Base-by-base conservation (phyloP, 2,113 vertebrate species). In the Fukomys damarensis region DNA sequence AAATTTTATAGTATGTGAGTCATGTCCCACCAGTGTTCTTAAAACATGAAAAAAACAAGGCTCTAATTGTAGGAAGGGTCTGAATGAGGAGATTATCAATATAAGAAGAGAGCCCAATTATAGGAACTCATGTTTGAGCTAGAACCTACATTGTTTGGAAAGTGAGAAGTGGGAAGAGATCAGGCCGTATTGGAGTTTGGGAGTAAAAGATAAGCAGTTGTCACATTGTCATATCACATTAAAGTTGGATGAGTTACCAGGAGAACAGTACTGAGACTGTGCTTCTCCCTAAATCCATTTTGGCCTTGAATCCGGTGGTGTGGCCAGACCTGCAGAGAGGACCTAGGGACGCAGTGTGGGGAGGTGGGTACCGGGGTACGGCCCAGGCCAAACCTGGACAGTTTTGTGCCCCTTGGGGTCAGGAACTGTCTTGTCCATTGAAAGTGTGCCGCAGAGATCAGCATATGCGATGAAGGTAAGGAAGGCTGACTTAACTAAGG, bases 1-100 rank as follows among this genome's bases (percentile, higher is more conserved):
- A 68, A 49, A 65, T 89, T 90, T 83, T 84, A 41, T 74, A 32
- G 28, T 87, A 38, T 86, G 46, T 76, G 46, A 95, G 54, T 85
- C 59, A 68, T 72, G 86, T 93, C 72, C 11, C 35, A 79, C 6
- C 58, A 90, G 41, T 65, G 9, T 43, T 87, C 13, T 93, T 93
- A 76, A 76, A 92, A 41, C 5, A 54, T n/a, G 20, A 83, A 76
- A 91, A 93, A 61, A 94, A 74, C 11, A 43, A 65, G 84, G 10
- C 11, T 38, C 19, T 84, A 26, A 22, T 92, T 94, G 68, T 80
- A 43, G 63, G 81, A 93, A 89, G 24, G 79, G 26, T 19, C 2
- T 80, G 19, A 46, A 30, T 82, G 61, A 61, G 85, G 30, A 90
- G n/a, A 79, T 96, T 82, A 56, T 95, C 46, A 65, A 7, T 58